Evolutionary conservation across 1,140 invertebrate genomes (phyloP).

Genomic region (Euborellia annulipes): DNA sequence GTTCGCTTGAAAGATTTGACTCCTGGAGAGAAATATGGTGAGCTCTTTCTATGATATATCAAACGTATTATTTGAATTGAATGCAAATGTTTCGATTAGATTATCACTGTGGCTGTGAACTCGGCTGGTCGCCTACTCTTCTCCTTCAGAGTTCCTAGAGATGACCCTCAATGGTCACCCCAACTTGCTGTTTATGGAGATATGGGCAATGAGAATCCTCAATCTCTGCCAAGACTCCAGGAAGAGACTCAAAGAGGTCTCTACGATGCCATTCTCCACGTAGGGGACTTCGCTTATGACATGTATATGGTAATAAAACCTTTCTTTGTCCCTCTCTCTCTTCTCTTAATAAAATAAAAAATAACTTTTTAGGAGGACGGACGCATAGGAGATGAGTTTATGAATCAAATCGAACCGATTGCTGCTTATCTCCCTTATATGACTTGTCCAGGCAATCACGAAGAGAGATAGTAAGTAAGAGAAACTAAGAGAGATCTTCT

Average conservation of each 20-base stretch:
- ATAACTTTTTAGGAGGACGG: constrained; percentile 48
- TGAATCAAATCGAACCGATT: constrained; percentile 73
- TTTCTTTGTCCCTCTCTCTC: too few relatives aligned
- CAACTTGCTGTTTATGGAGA: constrained; percentile 76
- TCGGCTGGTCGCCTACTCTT: constrained; percentile 74
- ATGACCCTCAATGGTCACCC: constrained; percentile 54
- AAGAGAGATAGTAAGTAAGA: constrained; percentile 60
- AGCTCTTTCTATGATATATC: too few relatives aligned
- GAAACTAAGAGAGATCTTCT: too few relatives aligned
- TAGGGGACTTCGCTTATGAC: constrained; percentile 93
- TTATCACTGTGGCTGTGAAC: constrained; percentile 64
- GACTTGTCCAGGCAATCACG: constrained; percentile 84
- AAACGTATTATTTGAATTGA: too few relatives aligned
- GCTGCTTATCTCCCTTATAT: constrained; percentile 83
- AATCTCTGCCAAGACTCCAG: constrained; percentile 63
- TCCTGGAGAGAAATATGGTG: too few relatives aligned
- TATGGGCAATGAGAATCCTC: constrained; percentile 78
- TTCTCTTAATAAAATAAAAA: too few relatives aligned
- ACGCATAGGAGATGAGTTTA: constrained; percentile 72
- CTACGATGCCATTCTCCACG: constrained; percentile 81
- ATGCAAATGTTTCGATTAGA: too few relatives aligned
- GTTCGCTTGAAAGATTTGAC: too few relatives aligned
- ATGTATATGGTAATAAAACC: constrained; percentile 56
- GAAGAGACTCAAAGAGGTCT: constrained; percentile 59
- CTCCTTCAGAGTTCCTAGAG: constrained; percentile 48